Conservation (phyloP, 2,797 vertebrate species). For the Rhadinocentrus ornatus region DNA sequence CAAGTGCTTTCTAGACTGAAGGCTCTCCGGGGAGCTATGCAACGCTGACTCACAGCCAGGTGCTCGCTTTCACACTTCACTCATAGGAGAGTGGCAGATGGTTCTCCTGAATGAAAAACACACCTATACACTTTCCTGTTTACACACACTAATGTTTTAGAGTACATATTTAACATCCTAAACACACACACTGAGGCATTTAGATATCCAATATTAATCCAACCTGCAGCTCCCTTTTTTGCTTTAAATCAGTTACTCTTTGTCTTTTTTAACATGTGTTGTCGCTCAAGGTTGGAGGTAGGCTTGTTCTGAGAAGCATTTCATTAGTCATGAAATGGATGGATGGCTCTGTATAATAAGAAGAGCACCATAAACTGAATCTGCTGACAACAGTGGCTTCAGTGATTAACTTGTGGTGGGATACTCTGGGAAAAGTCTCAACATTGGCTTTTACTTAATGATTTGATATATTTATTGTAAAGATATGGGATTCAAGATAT, state of each 20-base stretch:
- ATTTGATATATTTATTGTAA: neutral
- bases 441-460: conserved; percentile 8
- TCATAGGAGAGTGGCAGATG: conserved; percentile 74
- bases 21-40: conserved; percentile 69
- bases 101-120: conserved; percentile 67
- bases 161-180: conserved; percentile 30
- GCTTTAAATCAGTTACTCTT: conserved; percentile 6
- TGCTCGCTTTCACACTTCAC: conserved; percentile 69
- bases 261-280: conserved; percentile 8
- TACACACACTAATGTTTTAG: conserved; percentile 30
- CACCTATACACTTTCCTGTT: conserved; percentile 48
- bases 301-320: neutral
- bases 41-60: conserved; percentile 78
- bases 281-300: conserved; percentile 1
- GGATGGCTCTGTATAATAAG: conserved; percentile 21
- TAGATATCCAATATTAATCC: conserved; percentile 26
- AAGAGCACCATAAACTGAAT: conserved; percentile 12
- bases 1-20: conserved; percentile 78
- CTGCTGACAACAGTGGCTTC: conserved; percentile 12
- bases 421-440: neutral
- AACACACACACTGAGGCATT: conserved; percentile 28
- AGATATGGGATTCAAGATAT: neutral
- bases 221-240: conserved; percentile 1
- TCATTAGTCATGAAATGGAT: conserved; percentile 3
- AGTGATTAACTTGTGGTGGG: conserved; percentile 2